Base-by-base conservation (phyloP, 2,888 invertebrate genomes). In the Notodonta ziczac region DNA sequence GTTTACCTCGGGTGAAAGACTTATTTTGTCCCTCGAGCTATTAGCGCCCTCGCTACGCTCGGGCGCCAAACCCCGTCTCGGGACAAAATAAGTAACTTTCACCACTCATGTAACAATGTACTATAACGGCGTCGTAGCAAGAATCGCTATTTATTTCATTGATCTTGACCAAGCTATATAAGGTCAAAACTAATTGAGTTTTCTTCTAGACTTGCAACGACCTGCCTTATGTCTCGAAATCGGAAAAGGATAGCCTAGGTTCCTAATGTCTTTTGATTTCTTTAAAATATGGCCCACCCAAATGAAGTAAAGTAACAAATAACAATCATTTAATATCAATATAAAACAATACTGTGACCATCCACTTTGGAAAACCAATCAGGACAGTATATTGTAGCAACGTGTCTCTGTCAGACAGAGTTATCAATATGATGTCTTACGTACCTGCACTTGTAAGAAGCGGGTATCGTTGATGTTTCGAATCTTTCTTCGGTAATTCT, bases 391-490 rank as follows among this genome's bases (percentile, higher is more conserved):
- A 50, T 16, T 50, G 14, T 14, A 14, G 48, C 14, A 14, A 14
- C 48, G 5, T n/a, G 48, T 14, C 48, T 50, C 24, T 24, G 35
- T 1, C 35, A 5, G 48, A 42, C 35, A 5, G 48, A 42, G 42
- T 42, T 42, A 42, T 42, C 10, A 50, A 8, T n/a, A 50, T 10
- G 9, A 4, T 50, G 7, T 4, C 24, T 5, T 12, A 61, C 60
- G 66, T 84, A 93, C 93, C 93, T 72, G 90, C 88, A 63, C 84
- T 88, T 5, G 88, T 89, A 5, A 93, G 76, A 44, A 86, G 69
- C 7, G 93, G 93, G 79, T 79, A 90, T 48, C 72, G 78, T 70
- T 90, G 93, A 73, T 89, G 83, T 76, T 88, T 91, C 4, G 82
- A 67, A 57, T 86, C 85, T 63, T 75, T 81, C 60, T 78, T 79